Percentiles rank a stretch among this genome's conserved stretches.
phyloP scores from a whole-genome alignment of 2,113 vertebrate species.

The Psophia crepitans region DNA sequence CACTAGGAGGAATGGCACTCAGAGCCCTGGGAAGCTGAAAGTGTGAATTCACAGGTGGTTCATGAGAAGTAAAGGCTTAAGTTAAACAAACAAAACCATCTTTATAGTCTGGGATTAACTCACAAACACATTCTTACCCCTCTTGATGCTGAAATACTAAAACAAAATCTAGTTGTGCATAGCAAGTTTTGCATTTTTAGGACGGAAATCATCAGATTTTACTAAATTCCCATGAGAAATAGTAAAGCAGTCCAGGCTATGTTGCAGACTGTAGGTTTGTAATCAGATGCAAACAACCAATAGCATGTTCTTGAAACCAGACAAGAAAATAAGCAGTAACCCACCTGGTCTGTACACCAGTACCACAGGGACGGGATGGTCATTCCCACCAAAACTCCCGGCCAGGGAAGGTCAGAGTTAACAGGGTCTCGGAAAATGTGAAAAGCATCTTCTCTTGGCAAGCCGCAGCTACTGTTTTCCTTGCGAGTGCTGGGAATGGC shows the following conservation, averaged over 20 bases:
- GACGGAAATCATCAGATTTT: background rate
- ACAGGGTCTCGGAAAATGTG: constrained; percentile 91
- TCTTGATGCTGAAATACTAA: background rate
- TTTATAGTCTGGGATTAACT: background rate
- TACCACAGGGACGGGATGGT: constrained; percentile 95
- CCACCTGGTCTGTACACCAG: constrained; percentile 98
- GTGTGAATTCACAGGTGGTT: background rate
- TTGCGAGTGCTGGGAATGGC: constrained; percentile 81
- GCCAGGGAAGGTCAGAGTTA: constrained; percentile 93
- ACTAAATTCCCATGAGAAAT: background rate
- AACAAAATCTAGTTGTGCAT: background rate
- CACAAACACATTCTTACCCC: background rate
- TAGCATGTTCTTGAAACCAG: background rate
- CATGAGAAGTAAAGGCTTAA: background rate
- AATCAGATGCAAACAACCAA: background rate
- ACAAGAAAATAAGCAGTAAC: background rate
- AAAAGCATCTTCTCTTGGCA: constrained; percentile 89
- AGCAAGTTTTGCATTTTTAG: background rate
- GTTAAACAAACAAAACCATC: background rate
- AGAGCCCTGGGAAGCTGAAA: background rate
- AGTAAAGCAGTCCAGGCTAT: background rate
- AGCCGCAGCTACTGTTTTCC: constrained; percentile 87
- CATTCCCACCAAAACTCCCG: constrained; percentile 91
- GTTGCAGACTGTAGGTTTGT: background rate
- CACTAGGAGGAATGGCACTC: background rate